Evolutionary conservation across 2,113 vertebrate genomes (phyloP).

Genomic region (Carlito syrichta): DNA sequence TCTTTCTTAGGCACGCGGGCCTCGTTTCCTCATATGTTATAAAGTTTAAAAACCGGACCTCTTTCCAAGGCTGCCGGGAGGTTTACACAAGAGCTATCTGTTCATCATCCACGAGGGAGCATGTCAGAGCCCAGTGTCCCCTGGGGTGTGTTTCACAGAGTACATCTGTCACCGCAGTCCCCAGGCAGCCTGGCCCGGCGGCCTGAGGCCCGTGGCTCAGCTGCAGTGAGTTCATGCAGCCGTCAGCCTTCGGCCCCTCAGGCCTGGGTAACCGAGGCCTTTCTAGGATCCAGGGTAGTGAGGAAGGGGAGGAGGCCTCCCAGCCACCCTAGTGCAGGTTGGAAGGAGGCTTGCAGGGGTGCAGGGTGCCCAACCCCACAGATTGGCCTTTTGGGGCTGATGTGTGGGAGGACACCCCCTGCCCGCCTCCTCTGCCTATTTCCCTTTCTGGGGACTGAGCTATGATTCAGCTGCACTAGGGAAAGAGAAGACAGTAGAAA

Average conservation of each 20-base stretch:
- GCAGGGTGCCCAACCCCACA: neutral
- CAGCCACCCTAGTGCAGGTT: neutral
- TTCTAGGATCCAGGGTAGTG: neutral
- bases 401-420: rapidly evolving
- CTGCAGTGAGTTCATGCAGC: neutral
- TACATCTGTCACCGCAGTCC: too few species aligned
- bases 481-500: neutral
- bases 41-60: neutral
- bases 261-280: neutral
- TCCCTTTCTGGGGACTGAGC: neutral
- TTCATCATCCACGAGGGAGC: neutral
- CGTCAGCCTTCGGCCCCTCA: neutral
- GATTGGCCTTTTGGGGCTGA: neutral
- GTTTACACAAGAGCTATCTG: rapidly evolving
- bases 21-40: neutral
- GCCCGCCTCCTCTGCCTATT: neutral
- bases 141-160: rapidly evolving
- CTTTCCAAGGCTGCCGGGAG: neutral
- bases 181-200: neutral
- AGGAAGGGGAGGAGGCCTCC: neutral
- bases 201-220: neutral
- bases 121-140: neutral
- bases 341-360: neutral
- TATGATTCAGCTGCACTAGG: neutral
- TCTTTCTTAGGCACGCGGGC: neutral